Conservation (phyloP, 2,797 vertebrate genomes). For the Manis pentadactyla region DNA sequence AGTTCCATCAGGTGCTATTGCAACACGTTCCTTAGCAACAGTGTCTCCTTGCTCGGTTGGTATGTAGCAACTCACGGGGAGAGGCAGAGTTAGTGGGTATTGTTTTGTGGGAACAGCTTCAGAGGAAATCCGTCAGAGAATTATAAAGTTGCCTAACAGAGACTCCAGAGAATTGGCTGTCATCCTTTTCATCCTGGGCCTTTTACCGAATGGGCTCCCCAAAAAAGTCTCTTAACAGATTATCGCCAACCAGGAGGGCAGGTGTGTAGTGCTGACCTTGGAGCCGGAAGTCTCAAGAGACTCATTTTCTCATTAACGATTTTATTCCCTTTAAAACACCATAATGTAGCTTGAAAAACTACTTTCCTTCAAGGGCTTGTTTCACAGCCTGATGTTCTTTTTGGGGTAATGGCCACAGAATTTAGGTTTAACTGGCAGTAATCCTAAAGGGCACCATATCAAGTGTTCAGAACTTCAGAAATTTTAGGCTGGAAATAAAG, state of each 20-base stretch:
- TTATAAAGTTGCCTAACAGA: constrained; percentile 59
- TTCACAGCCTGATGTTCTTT: constrained; percentile 58
- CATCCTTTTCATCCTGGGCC: constrained; percentile 47
- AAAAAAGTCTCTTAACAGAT: constrained; percentile 46
- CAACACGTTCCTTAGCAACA: constrained; percentile 71
- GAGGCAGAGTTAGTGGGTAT: not conserved
- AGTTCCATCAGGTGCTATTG: constrained; percentile 56
- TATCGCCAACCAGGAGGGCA: constrained; percentile 53
- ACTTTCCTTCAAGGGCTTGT: constrained; percentile 66
- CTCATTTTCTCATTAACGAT: constrained; percentile 75
- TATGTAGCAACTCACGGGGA: not conserved
- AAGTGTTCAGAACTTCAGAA: not conserved
- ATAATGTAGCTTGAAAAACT: constrained; percentile 69
- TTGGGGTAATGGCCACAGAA: constrained; percentile 42
- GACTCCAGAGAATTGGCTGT: constrained; percentile 63
- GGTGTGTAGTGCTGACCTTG: constrained; percentile 56
- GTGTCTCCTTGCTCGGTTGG: not conserved
- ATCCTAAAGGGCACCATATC: constrained; percentile 61
- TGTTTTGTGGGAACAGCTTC: constrained; percentile 43
- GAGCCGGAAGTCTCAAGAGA: constrained; percentile 53
- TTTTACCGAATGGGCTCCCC: constrained; percentile 46
- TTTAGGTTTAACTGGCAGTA: constrained; percentile 50
- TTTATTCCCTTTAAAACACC: constrained; percentile 75
- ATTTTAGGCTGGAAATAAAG: constrained; percentile 57
- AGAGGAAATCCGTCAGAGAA: constrained; percentile 63